Evolutionary conservation across 2,888 invertebrate genomes (phyloP).

Genomic region (Gymnosoma rotundatum): DNA sequence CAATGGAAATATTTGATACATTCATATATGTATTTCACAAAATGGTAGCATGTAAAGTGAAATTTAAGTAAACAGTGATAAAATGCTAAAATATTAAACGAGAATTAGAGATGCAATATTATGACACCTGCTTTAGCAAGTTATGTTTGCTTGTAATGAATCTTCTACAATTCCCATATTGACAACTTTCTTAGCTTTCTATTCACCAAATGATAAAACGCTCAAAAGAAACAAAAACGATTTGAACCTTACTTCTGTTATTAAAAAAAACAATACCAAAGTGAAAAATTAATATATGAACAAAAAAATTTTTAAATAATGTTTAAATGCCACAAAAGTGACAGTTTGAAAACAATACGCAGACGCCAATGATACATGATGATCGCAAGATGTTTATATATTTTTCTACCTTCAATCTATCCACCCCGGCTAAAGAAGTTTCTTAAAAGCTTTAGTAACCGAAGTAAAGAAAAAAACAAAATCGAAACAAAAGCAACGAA

Average conservation of each 20-base stretch:
- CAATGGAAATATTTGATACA: too few relatives aligned
- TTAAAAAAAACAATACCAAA: not conserved
- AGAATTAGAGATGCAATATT: too few relatives aligned
- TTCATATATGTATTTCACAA: too few relatives aligned
- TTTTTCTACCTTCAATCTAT: conserved; percentile 22
- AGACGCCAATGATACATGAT: conserved; percentile 72
- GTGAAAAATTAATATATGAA: not conserved
- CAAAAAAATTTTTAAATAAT: conserved; percentile 72
- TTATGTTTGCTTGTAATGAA: too few relatives aligned
- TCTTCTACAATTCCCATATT: too few relatives aligned
- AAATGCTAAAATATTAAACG: too few relatives aligned
- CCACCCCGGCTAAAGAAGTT: conserved; percentile 45
- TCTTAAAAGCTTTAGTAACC: conserved; percentile 45
- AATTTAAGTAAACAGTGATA: too few relatives aligned
- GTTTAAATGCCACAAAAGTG: conserved; percentile 74
- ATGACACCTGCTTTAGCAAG: too few relatives aligned
- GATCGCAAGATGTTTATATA: conserved; percentile 15
- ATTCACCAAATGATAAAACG: not conserved
- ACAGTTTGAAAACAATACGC: conserved; percentile 78
- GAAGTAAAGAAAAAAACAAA: conserved; percentile 13
- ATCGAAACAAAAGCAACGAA: conserved; percentile 36
- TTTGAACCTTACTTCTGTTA: not conserved
- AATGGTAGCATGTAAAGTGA: too few relatives aligned
- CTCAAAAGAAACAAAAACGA: conserved; percentile 34
- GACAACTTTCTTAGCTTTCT: conserved; percentile 28